phyloP scores from a whole-genome alignment of 2,888 invertebrate species.

The Pachycephus smyrnensis region DNA sequence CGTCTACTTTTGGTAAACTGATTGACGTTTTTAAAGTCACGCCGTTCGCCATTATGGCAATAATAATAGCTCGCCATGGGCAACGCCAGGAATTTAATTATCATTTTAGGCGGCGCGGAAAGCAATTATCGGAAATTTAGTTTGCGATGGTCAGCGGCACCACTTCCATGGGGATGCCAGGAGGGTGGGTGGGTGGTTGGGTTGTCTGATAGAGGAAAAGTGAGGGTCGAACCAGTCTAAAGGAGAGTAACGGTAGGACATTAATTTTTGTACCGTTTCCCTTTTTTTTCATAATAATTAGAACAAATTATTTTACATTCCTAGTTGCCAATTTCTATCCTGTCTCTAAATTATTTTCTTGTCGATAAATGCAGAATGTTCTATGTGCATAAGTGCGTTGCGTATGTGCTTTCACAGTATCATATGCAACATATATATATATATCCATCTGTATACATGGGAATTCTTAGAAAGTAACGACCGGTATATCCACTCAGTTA shows the following conservation, averaged over 20 bases:
- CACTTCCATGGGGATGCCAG: conserved; percentile 6
- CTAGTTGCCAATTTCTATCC: neutral
- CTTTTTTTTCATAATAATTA: neutral
- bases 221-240: neutral
- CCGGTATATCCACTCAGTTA: too few species aligned
- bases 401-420: neutral
- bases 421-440: neutral
- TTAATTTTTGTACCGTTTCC: neutral
- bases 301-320: neutral
- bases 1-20: neutral
- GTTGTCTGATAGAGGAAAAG: neutral
- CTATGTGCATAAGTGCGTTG: neutral
- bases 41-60: conserved; percentile 4
- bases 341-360: too few species aligned
- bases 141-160: conserved; percentile 56
- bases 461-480: neutral
- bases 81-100: conserved; percentile 59
- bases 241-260: neutral
- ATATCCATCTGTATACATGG: neutral
- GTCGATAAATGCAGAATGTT: neutral
- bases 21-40: neutral
- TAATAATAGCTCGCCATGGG: conserved; percentile 5
- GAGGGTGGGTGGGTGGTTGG: neutral
- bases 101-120: conserved; percentile 61
- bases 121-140: conserved; percentile 65